phyloP scores from a whole-genome alignment of 2,113 vertebrate species.

The Phasianus colchicus region DNA sequence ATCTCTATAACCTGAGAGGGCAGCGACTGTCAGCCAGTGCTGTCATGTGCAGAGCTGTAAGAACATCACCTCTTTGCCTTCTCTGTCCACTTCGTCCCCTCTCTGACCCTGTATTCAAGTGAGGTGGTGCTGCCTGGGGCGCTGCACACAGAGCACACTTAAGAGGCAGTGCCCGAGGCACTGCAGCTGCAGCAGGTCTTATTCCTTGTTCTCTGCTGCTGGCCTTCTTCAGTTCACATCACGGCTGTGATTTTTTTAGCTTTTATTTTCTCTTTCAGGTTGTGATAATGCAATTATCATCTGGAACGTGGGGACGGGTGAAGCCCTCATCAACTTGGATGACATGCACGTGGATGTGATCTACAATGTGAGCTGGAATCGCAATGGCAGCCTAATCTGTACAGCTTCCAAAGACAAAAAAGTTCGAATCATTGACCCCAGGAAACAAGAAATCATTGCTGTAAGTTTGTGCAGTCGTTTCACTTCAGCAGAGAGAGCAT shows the following conservation, averaged over 20 bases:
- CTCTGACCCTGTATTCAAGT: not conserved
- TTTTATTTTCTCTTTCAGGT: conserved; percentile 70
- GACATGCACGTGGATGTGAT: conserved; percentile 97
- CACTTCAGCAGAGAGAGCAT: not conserved
- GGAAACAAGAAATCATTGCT: conserved; percentile 87
- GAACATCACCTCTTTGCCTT: not conserved
- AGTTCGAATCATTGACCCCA: conserved; percentile 92
- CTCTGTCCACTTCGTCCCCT: not conserved
- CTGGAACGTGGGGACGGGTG: conserved; percentile 96
- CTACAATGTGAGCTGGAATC: conserved; percentile 93
- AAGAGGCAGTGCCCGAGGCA: not conserved
- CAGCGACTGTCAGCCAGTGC: not conserved
- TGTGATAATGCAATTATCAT: conserved; percentile 92
- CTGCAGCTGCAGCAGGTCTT: not conserved
- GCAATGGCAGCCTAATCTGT: conserved; percentile 94
- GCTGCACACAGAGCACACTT: fast-evolving
- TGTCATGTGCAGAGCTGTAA: not conserved
- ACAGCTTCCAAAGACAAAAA: conserved; percentile 97
- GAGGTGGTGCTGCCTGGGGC: not conserved
- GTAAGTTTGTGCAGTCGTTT: conserved; percentile 71
- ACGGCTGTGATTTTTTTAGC: not conserved
- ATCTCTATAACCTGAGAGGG: not conserved
- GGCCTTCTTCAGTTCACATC: not conserved
- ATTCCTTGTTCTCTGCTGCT: not conserved
- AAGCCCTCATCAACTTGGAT: conserved; percentile 90